Conservation (phyloP, 2,797 vertebrate species). For the Lepilemur septentrionalis region DNA sequence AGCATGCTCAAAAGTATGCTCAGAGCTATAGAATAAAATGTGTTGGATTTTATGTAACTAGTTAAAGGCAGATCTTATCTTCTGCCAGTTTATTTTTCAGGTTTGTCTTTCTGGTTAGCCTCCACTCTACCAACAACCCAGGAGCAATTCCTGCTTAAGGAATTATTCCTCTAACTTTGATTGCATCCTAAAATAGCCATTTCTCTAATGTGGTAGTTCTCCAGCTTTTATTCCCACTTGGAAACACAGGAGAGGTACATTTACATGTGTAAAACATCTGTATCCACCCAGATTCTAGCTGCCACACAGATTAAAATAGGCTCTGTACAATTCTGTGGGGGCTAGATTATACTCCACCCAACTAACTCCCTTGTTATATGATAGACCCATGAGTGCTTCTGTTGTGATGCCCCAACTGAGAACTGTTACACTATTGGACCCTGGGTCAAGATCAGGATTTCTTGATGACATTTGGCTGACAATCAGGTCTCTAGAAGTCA, state of each 20-base stretch:
- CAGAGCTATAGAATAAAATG: not conserved
- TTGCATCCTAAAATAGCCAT: not conserved
- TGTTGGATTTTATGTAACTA: not conserved
- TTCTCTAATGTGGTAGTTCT: not conserved
- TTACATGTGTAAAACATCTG: not conserved
- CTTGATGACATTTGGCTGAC: not conserved
- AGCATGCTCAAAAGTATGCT: not conserved
- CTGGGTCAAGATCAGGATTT: not conserved
- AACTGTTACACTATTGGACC: not conserved
- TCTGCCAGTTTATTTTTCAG: not conserved
- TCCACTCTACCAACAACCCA: not conserved
- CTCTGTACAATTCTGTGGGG: not conserved
- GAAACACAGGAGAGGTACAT: not conserved
- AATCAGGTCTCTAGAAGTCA: not conserved
- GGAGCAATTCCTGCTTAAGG: not conserved
- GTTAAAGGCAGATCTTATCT: not conserved
- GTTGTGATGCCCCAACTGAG: not conserved
- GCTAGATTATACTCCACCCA: not conserved
- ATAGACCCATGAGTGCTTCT: not conserved
- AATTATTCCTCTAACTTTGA: not conserved
- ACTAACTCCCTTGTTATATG: not conserved
- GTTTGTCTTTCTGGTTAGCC: not conserved
- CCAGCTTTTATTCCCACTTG: not conserved
- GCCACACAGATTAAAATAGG: not conserved
- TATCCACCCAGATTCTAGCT: not conserved